Evolutionary conservation across 2,113 vertebrate genomes (phyloP), one percentile per base, ranked within the genome.

Genomic region (Noctilio leporinus): DNA sequence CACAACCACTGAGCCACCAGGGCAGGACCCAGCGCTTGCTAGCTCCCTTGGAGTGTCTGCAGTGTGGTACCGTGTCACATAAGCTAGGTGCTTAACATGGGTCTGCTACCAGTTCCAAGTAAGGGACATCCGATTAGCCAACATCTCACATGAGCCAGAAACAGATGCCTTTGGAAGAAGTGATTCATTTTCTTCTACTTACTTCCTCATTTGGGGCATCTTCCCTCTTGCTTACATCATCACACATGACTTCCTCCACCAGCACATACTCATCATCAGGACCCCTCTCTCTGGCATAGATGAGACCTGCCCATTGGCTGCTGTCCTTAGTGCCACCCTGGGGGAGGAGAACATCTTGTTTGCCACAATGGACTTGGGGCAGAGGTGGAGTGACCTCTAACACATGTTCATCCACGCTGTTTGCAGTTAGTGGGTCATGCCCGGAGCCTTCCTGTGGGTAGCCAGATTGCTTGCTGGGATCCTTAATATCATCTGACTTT

Each of bases 221-320:
- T 35, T 96, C 97, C 45, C 96, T 95, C 70, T 70, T 2, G 26
- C 24, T 64, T 15, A 33, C 75, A 22, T n/a, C 70, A 17, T 35
- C n/a, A 40, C 82, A 62, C 90, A 88, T 86, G 6, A 95, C 96
- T 69, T 98, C 98, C 51, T 99, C 96, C 86, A 99, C 98, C 80
- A 99, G 93, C 16, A 99, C 98, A 1, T 98, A 99, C 62, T 99
- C 98, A 1, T 92, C 93, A 80, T 85, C 95, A 33, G 87, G 38
- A 3, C 64, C 65, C 7, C 51, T 30, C 7, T 69, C 65, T 30
- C 43, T 1, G 4, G 75, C 33, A 16, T 1, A 10, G 11, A 76
- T 1, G 30, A 69, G 10, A 15, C 65, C 40, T 0, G 17, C 38
- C 24, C 22, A 86, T 33, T 73, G 67, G 43, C 83, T 30, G 84